These are phyloP conservation scores for Amitus sp. DNA, from an alignment of 2,888 invertebrate genomes.

Conservation along the genomic window DNA sequence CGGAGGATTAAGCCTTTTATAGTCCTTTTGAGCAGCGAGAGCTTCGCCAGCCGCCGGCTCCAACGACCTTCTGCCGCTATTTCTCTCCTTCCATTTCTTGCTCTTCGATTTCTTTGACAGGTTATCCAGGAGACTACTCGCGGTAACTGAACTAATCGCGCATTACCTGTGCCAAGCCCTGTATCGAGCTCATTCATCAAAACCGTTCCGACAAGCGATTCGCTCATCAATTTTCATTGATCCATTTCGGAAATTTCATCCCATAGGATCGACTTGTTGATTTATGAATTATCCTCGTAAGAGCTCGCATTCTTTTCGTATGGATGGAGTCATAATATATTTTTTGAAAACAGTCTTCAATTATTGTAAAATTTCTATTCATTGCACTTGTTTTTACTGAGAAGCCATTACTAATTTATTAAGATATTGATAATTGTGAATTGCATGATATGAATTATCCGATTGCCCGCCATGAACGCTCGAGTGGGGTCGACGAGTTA, in stretches of 20 bases:
- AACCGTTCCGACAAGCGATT: slow-evolving; percentile 3
- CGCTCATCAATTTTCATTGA: slow-evolving; percentile 4
- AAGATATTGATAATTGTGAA: too few species aligned
- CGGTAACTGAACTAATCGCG: slow-evolving; percentile 10
- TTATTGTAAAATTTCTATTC: too few species aligned
- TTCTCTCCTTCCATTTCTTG: slow-evolving; percentile 12
- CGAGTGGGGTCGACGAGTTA: too few species aligned
- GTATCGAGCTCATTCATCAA: slow-evolving; percentile 3
- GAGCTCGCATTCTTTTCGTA: too few species aligned
- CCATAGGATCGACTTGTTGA: not conserved
- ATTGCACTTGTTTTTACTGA: too few species aligned
- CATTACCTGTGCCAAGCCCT: slow-evolving; percentile 1
- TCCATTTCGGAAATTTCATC: not conserved
- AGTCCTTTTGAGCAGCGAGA: slow-evolving; percentile 46
- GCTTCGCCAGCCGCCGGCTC: slow-evolving; percentile 20
- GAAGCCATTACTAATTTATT: too few species aligned
- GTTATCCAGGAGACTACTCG: slow-evolving; percentile 3
- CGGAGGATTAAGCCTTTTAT: slow-evolving; percentile 54
- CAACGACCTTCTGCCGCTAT: slow-evolving; percentile 5
- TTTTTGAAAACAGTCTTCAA: too few species aligned
- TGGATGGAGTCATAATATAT: too few species aligned
- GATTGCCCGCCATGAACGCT: too few species aligned
- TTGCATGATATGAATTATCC: too few species aligned
- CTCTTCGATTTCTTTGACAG: slow-evolving; percentile 11
- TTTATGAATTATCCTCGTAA: too few species aligned